phyloP scores from a whole-genome alignment of 2,113 vertebrate species.

The Rhadina sibilatrix region DNA sequence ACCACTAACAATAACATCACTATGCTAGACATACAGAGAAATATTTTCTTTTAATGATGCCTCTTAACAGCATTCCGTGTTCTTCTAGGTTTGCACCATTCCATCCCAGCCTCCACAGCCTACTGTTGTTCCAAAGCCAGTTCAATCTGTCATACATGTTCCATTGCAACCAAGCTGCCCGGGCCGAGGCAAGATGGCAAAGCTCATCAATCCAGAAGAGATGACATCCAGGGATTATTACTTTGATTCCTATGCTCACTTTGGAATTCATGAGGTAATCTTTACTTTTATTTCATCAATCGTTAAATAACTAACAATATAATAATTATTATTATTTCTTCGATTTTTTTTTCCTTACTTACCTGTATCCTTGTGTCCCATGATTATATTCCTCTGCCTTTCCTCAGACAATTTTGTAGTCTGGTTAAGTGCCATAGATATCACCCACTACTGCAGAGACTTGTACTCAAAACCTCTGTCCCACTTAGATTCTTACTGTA shows the following conservation, averaged over 20 bases:
- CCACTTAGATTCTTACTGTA: not conserved
- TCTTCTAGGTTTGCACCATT: conserved; percentile 72
- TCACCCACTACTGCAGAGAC: not conserved
- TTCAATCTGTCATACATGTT: conserved; percentile 81
- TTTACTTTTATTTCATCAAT: not conserved
- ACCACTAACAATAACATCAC: not conserved
- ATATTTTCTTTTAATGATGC: not conserved
- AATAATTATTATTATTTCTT: not conserved
- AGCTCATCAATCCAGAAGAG: conserved; percentile 92
- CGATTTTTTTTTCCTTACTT: not conserved
- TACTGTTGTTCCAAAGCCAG: conserved; percentile 82
- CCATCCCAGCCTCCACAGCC: conserved; percentile 85
- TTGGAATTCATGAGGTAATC: conserved; percentile 96
- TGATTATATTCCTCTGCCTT: not conserved
- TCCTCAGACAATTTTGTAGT: not conserved
- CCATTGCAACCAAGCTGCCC: conserved; percentile 85
- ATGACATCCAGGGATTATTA: conserved; percentile 99
- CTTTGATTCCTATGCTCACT: conserved; percentile 98
- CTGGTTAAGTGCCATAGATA: not conserved
- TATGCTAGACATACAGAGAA: not conserved
- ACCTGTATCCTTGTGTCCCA: not conserved
- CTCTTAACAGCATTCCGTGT: not conserved
- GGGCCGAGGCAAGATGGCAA: conserved; percentile 91
- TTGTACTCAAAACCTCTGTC: not conserved
- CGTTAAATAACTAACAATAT: not conserved